Evolutionary conservation across 2,888 invertebrate genomes (phyloP), one percentile per base, ranked within the genome.

Genomic region (Azorinus chamasolen): DNA sequence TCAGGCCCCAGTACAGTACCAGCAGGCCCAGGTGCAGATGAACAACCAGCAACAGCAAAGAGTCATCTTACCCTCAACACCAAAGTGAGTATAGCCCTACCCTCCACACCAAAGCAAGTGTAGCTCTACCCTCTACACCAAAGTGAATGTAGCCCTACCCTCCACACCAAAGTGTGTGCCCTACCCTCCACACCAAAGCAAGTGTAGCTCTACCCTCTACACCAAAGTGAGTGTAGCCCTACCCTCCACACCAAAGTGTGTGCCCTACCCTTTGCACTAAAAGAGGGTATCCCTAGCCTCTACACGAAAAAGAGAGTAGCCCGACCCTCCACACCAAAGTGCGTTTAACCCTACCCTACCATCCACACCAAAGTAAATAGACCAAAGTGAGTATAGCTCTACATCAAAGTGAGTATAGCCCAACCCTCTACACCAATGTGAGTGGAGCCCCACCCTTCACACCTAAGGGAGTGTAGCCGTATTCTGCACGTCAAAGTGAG

Each of bases 401-500:
- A 32, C 32, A 32, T 10, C 32, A 32, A 32, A 32, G 32, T 32
- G 5, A 55, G 46, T 68, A 14, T 57, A 53, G 22, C 32, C 12
- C 6, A 27, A 43, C 87, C 87, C 3, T 80, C 87, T 10, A 78
- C 87, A 50, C 84, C 85, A 54, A 87, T 85, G 88, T 88, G 65
- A 77, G 86, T 57, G n/a, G 6, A 18, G 14, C n/a, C n/a, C n/a
- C 58, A 10, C 16, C 8, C 41, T 37, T 16, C 22, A 78, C 87
- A 48, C 83, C 85, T 50, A 87, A 85, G 87, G 5, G 10, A 6
- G 4, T 32, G 4, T 10, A 4, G 32, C 32, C 10, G 10, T 10
- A 4, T 6, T 32, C 32, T 32, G 10, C 32, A 32, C 32, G 5
- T 6, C 4, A 32, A 10, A 6, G 5, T 50, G 46, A 59, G 16